Conservation (phyloP, 2,888 invertebrate species). For the Ichneumoninae sp. region DNA sequence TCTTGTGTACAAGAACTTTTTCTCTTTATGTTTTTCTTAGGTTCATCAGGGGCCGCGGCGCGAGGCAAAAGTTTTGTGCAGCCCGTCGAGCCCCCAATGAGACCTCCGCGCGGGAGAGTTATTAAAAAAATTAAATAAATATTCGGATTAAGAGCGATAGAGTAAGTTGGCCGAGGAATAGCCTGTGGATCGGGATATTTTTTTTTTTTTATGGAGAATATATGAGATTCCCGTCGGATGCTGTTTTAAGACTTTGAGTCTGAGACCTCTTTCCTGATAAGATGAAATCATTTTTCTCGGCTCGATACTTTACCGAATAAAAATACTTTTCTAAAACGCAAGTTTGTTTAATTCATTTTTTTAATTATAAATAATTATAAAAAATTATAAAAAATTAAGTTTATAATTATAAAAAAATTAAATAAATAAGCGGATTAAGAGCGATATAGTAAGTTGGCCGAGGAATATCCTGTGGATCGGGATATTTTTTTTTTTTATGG, state of each 20-base stretch:
- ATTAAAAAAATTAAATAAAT: neutral
- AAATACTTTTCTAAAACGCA: no score
- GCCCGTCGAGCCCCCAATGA: slow-evolving; percentile 21
- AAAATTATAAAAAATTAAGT: no score
- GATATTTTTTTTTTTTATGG: neutral
- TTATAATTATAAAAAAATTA: neutral
- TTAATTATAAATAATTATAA: no score
- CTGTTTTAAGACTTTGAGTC: no score
- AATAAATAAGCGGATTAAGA: neutral
- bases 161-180: neutral
- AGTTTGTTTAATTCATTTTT: no score
- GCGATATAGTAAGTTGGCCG: neutral
- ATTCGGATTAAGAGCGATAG: neutral
- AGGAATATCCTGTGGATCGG: neutral
- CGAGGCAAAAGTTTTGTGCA: slow-evolving; percentile 52
- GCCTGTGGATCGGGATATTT: neutral
- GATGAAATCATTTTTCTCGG: no score
- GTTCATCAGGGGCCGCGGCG: slow-evolving; percentile 5
- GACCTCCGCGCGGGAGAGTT: neutral
- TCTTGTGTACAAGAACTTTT: slow-evolving; percentile 16
- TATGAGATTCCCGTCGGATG: no score
- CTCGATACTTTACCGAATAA: no score
- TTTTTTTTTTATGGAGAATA: neutral
- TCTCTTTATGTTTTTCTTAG: slow-evolving; percentile 63
- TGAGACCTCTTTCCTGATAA: no score